Evolutionary conservation across 2,113 vertebrate species (phyloP).

Genomic region (Pelmatolapia mariae): DNA sequence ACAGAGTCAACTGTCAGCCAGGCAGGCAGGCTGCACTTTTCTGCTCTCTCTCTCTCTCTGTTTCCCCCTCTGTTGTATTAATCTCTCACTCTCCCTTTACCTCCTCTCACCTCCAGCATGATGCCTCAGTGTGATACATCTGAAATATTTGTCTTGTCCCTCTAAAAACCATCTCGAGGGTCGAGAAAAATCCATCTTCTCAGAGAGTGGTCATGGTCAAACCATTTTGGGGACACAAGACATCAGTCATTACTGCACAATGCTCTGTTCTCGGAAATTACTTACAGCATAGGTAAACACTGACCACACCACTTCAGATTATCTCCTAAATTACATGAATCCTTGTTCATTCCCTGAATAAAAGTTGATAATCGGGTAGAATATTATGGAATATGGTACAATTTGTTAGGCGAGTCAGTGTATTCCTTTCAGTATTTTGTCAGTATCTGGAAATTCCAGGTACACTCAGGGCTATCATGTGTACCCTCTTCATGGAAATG

Average conservation of each 20-base stretch:
- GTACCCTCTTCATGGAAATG: neutral
- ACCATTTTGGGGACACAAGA: conserved; percentile 20
- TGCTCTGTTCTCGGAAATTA: neutral
- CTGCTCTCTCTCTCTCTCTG: neutral
- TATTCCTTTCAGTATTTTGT: neutral
- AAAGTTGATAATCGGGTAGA: neutral
- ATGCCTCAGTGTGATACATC: conserved; percentile 42
- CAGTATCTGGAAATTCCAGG: neutral
- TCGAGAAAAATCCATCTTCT: conserved; percentile 54
- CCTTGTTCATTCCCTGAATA: neutral
- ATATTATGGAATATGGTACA: neutral
- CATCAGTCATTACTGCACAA: conserved; percentile 37
- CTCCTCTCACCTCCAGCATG: conserved; percentile 54
- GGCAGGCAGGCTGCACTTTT: conserved; percentile 63
- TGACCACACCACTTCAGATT: neutral
- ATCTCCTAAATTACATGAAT: neutral
- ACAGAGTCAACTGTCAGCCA: conserved; percentile 81
- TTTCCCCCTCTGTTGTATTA: conserved; percentile 48
- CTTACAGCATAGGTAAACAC: neutral
- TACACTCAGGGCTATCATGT: neutral
- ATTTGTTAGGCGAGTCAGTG: neutral
- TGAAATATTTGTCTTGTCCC: conserved; percentile 61
- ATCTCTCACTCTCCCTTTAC: conserved; percentile 48
- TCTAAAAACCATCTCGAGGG: conserved; percentile 57
- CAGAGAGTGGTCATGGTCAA: conserved; percentile 52